Conservation (phyloP, 2,113 vertebrate species). For the Thalassarche chlororhynchos region DNA sequence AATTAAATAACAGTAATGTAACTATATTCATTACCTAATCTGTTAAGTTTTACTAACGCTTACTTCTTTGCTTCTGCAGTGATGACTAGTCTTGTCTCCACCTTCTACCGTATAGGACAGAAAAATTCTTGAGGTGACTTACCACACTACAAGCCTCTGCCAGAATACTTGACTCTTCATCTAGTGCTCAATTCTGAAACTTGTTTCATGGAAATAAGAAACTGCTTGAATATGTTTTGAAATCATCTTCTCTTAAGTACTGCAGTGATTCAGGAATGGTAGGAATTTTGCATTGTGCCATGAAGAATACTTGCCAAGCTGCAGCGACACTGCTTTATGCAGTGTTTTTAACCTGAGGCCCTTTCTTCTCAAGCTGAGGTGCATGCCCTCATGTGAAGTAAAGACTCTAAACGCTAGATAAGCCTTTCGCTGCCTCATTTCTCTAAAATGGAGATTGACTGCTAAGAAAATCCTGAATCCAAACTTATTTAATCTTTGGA, state of each 20-base stretch:
- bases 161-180: neutral
- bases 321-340: neutral
- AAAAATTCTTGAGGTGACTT: neutral
- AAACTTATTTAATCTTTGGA: neutral
- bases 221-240: neutral
- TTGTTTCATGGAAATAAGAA: neutral
- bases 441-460: neutral
- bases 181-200: neutral
- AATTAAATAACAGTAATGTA: neutral
- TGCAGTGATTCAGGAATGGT: neutral
- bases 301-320: neutral
- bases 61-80: neutral
- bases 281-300: neutral
- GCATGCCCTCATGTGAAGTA: neutral
- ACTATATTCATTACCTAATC: neutral
- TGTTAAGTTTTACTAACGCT: neutral
- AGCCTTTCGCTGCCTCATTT: neutral
- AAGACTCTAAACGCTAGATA: neutral
- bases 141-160: neutral
- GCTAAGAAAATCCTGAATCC: neutral
- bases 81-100: neutral
- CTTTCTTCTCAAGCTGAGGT: neutral
- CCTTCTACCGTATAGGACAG: neutral
- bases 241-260: neutral
- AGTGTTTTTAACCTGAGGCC: neutral